A percentile compares a stretch with the other conserved stretches of the same genome.
Evolutionary conservation across 1,140 invertebrate species (phyloP).

Genomic region (Aradophagus sp.): DNA sequence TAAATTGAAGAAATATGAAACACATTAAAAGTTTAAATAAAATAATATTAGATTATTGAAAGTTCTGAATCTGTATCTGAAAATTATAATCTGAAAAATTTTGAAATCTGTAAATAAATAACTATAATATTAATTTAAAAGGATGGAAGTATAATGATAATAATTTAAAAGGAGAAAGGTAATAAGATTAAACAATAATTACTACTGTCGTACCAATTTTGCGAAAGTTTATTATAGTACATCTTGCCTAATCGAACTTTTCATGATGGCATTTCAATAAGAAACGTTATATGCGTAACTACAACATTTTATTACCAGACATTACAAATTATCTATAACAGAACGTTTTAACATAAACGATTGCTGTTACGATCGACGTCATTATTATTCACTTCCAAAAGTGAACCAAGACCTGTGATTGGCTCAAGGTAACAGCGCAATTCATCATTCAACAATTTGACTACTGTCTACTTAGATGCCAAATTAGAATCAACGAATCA

Average conservation of each 20-base stretch:
- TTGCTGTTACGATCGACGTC: slow-evolving; percentile 22
- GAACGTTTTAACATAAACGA: slow-evolving; percentile 35
- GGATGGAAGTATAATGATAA: no score
- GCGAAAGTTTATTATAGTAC: slow-evolving; percentile 57
- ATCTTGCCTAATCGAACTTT: slow-evolving; percentile 48
- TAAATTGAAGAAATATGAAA: no score
- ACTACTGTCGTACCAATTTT: slow-evolving; percentile 59
- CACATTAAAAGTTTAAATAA: no score
- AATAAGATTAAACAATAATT: no score
- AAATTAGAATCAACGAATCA: slow-evolving; percentile 23
- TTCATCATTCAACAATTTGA: slow-evolving; percentile 9
- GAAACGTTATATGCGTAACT: slow-evolving; percentile 53
- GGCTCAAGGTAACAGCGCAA: slow-evolving; percentile 9
- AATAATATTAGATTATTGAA: no score
- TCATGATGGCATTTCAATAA: slow-evolving; percentile 39
- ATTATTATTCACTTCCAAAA: slow-evolving; percentile 23
- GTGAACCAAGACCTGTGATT: slow-evolving; percentile 10
- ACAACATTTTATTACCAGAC: slow-evolving; percentile 56
- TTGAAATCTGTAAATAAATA: no score
- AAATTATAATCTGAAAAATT: no score
- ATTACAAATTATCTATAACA: slow-evolving; percentile 52
- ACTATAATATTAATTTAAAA: no score
- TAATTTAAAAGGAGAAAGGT: no score
- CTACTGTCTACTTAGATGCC: slow-evolving; percentile 9
- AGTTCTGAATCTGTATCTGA: no score